Evolutionary conservation across 1,140 invertebrate species (phyloP).

Genomic region (Calephelis virginiensis): DNA sequence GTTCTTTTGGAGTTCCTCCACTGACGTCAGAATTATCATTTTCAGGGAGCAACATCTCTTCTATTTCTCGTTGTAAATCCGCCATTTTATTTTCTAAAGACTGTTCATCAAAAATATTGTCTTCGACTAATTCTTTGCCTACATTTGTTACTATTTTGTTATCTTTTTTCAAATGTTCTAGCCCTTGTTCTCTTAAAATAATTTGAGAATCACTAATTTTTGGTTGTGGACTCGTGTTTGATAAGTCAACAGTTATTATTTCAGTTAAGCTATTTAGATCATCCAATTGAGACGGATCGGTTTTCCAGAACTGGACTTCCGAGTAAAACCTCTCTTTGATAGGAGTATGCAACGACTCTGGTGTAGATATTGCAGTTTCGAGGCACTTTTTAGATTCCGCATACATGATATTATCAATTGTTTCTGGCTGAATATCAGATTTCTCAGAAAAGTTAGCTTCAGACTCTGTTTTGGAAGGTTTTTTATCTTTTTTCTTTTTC

Average conservation of each 20-base stretch:
- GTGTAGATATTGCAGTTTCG: conserved; percentile 43
- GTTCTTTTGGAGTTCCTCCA: conserved; percentile 54
- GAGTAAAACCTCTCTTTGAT: conserved; percentile 66
- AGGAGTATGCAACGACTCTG: conserved; percentile 64
- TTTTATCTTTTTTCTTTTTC: conserved; percentile 65
- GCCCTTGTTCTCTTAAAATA: neutral
- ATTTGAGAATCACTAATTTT: conserved; percentile 3
- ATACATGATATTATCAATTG: conserved; percentile 2
- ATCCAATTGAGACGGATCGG: conserved; percentile 44
- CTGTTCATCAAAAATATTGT: conserved; percentile 57
- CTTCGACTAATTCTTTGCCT: neutral
- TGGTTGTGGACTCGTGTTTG: neutral
- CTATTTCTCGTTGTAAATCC: conserved; percentile 71
- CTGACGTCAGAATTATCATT: conserved; percentile 57
- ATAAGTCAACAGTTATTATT: conserved; percentile 45
- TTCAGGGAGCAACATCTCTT: conserved; percentile 70
- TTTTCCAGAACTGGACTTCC: conserved; percentile 70
- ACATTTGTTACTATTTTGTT: neutral
- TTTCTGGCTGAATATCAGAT: conserved; percentile 14
- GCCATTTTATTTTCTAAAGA: conserved; percentile 72
- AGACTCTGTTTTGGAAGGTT: conserved; percentile 18
- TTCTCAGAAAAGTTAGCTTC: conserved; percentile 25
- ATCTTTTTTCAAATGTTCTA: neutral
- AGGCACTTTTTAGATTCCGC: conserved; percentile 30
- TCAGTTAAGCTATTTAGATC: conserved; percentile 42